Base-by-base conservation (phyloP, 92 coral and sea anemone genomes). In the Hydrozoanthus gracilis region DNA sequence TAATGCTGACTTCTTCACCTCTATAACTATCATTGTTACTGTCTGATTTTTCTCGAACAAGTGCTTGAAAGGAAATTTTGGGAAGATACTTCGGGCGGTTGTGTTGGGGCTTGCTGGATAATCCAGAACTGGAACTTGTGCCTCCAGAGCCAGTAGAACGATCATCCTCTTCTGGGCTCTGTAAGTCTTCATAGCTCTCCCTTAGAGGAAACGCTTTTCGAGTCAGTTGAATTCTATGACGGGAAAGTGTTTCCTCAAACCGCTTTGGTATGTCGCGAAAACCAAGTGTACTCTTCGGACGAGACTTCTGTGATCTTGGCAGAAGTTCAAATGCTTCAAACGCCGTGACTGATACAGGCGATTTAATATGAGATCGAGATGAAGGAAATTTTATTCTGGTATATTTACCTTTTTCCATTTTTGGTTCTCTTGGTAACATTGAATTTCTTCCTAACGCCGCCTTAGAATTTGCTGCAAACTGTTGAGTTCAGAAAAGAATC, bases 171-270 rank as follows among this genome's bases (percentile, higher is more conserved):
- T 27, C 39, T 27, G 39, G 2, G 39, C 39, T 27, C 39, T 27
- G 39, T 2, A 2, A 27, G 39, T 27, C 39, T 27, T 27, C 39
- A 27, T 50, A 20, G 16, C 71, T 54, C 50, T 77, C 58, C 35
- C 45, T 65, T 15, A 77, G 18, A 35, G 92, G 89, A 50, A 89
- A 89, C 0, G 80, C 60, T 78, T 93, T 76, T 70, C 96, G 62
- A 75, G 90, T 88, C 13, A 93, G 85, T 56, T 86, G 86, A 58
- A 93, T 93, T 55, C 96, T 71, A 58, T 93, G 88, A 1, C 67
- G 56, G 9, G 96, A 77, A 45, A 93, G 79, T 4, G 96, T 93
- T 61, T 79, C 67, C 60, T 93, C 96, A 51, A 88, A 92, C 17
- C 96, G 89, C 18, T 87, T 74, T 35, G 89, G 88, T 65, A 93